Base-by-base conservation (phyloP, 2,888 invertebrate species). In the Metellina segmentata region DNA sequence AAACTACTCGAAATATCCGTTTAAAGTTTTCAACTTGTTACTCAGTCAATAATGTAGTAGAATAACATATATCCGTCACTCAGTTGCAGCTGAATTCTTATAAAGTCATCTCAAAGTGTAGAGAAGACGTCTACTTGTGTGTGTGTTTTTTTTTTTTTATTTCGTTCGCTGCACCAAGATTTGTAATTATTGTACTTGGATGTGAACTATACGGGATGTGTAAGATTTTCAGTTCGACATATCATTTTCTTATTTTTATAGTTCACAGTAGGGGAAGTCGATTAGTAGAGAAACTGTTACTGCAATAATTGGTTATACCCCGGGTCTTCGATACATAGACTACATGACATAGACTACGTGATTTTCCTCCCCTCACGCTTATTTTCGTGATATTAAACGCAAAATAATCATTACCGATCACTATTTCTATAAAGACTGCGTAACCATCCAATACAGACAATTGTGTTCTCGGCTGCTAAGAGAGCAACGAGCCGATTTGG, bases 171-270 rank as follows among this genome's bases (percentile, higher is more conserved):
- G 75, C 49, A 16, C 75, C 49, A 75, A 16, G 16, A 70, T n/a
- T 81, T 61, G 53, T 69, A 69, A 81, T 69, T 49, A 71, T 11
- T 70, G 19, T 49, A 48, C 16, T 7, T n/a, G 71, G 20, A 71
- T 71, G 20, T 52, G 20, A 5, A 81, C 61, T 53, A n/a, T 61
- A 34, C 34, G 34, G 20, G 81, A 69, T 70, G 75, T 75, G 69
- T 74, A 85, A 85, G 72, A 61, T 75, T 85, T 85, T 85, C 61
- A 85, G 85, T 85, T 85, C 48, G 34, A 85, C 85, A 85, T 85
- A 85, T 85, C 85, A 85, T 77, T 85, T 83, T 77, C 77, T 48
- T 74, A 81, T 72, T 83, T 82, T 82, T 83, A 53, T 83, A 83
- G 83, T 74, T 79, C 71, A 81, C 34, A 70, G 70, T 81, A 81